Conservation (phyloP, 2,113 vertebrate species). For the Climacteris rufus region DNA sequence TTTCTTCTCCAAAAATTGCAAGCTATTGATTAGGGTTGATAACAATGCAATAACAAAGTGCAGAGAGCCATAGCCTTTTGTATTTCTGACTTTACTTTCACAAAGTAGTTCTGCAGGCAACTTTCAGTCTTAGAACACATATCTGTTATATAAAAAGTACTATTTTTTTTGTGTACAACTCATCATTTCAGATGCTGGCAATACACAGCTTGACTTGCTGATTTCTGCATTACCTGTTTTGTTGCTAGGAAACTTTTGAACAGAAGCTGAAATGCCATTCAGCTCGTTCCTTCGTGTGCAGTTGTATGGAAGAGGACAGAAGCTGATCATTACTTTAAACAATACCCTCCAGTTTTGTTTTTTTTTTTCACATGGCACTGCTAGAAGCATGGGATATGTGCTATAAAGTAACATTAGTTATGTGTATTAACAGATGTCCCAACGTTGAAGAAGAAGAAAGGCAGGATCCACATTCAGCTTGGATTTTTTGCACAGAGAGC, state of each 20-base stretch:
- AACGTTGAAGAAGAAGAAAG: background rate
- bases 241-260: slow-evolving; percentile 75
- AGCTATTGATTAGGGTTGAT: background rate
- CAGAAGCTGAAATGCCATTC: slow-evolving; percentile 28
- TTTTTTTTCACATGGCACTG: background rate
- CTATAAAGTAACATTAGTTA: background rate
- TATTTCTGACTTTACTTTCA: slow-evolving; percentile 4
- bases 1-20: background rate
- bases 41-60: background rate
- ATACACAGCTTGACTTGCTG: background rate
- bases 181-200: slow-evolving; percentile 38
- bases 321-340: background rate
- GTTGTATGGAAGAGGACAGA: background rate
- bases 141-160: background rate
- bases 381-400: background rate
- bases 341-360: background rate
- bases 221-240: slow-evolving; percentile 38
- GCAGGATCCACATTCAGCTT: background rate
- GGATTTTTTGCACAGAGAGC: background rate
- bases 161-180: slow-evolving; percentile 31
- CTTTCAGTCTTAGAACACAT: background rate
- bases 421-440: background rate
- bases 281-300: slow-evolving; percentile 10
- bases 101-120: background rate
- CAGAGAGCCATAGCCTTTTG: background rate